phyloP scores from a whole-genome alignment of 2,113 vertebrate species.

The Puma concolor region DNA sequence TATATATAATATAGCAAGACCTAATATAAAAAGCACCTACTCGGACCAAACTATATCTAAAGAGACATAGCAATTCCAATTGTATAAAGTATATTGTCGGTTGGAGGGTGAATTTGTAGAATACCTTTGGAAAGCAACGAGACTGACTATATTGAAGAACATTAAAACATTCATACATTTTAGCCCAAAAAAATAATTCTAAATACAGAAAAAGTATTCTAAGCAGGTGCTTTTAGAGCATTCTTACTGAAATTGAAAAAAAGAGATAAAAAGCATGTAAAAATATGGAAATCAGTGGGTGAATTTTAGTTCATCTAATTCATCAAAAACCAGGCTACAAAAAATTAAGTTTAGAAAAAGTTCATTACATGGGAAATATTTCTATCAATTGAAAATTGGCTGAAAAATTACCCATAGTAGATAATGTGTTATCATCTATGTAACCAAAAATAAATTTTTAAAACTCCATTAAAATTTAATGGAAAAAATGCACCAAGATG shows the following conservation, averaged over 20 bases:
- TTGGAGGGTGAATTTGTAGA: not conserved
- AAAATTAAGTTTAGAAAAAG: not conserved
- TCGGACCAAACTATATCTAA: not conserved
- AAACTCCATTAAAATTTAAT: not conserved
- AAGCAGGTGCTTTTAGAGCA: not conserved
- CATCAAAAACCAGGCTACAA: not conserved
- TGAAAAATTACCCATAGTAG: not conserved
- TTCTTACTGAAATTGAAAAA: not conserved
- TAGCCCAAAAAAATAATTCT: not conserved
- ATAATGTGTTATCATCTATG: not conserved
- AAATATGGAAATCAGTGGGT: not conserved
- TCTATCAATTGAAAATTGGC: not conserved
- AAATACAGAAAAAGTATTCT: not conserved
- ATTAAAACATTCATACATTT: not conserved
- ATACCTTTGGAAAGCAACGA: not conserved
- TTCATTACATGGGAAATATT: not conserved
- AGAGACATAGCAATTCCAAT: not conserved
- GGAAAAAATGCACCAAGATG: not conserved
- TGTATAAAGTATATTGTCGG: not conserved
- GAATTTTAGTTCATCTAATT: not conserved
- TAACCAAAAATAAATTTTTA: not conserved
- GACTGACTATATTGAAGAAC: not conserved
- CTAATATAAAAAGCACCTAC: not conserved
- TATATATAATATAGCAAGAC: not conserved
- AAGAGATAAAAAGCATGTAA: not conserved